Evolutionary conservation across 2,888 invertebrate species (phyloP).

Genomic region (Ecliptopera silaceata): DNA sequence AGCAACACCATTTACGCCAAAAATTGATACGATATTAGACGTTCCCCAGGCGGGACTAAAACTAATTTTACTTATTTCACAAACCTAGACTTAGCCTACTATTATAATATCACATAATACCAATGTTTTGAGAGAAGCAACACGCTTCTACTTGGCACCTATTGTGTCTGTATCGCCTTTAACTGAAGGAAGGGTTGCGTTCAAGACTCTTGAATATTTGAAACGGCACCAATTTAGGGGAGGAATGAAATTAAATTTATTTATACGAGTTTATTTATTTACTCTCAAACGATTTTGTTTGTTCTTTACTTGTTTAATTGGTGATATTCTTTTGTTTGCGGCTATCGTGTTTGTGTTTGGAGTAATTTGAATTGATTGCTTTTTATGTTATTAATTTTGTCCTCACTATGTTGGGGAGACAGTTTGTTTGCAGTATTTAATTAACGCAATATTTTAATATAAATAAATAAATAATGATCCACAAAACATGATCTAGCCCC

Average conservation of each 20-base stretch:
- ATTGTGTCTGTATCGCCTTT: slow-evolving; percentile 60
- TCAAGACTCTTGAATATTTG: slow-evolving; percentile 81
- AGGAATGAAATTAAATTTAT: slow-evolving; percentile 81
- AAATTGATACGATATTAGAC: too few relatives aligned
- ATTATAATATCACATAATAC: too few relatives aligned
- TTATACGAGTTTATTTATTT: slow-evolving; percentile 77
- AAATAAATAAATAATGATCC: too few relatives aligned
- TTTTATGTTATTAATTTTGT: slow-evolving; percentile 8
- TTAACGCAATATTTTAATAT: neutral
- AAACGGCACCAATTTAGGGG: slow-evolving; percentile 77
- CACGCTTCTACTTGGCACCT: slow-evolving; percentile 43
- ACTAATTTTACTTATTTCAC: too few relatives aligned
- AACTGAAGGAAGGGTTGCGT: slow-evolving; percentile 78
- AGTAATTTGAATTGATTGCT: slow-evolving; percentile 16
- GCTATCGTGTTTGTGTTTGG: slow-evolving; percentile 24
- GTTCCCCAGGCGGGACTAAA: too few relatives aligned
- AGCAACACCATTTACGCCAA: too few relatives aligned
- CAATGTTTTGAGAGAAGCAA: neutral
- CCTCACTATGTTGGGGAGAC: neutral
- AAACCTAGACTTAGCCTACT: too few relatives aligned
- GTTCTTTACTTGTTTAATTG: slow-evolving; percentile 52
- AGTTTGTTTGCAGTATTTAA: neutral
- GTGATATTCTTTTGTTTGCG: slow-evolving; percentile 44
- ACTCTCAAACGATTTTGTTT: slow-evolving; percentile 56
- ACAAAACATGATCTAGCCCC: too few relatives aligned